Evolutionary conservation across 1,140 invertebrate genomes (phyloP).

Genomic region (Leguminivora glycinivorella): DNA sequence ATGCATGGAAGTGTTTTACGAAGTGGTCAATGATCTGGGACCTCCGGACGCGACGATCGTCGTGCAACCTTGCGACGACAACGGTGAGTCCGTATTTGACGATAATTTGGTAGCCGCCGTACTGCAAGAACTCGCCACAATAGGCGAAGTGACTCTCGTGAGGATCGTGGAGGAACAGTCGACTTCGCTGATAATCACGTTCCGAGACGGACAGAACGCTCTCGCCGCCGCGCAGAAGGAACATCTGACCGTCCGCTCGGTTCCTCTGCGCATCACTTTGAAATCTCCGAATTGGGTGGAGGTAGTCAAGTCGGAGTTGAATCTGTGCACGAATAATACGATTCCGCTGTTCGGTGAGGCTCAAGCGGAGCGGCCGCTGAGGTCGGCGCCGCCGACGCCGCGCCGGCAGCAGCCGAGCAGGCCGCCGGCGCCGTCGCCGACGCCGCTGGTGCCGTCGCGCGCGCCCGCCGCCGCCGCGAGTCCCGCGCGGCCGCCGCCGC

Average conservation of each 20-base stretch:
- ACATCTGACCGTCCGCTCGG: constrained; percentile 81
- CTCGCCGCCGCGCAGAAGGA: constrained; percentile 83
- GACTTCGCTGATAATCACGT: constrained; percentile 91
- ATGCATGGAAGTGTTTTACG: constrained; percentile 87
- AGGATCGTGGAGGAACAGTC: constrained; percentile 90
- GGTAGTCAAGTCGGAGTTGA: constrained; percentile 89
- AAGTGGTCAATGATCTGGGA: constrained; percentile 92
- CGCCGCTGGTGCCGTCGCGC: constrained; percentile 80
- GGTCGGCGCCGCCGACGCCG: constrained; percentile 75
- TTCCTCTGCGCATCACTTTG: constrained; percentile 85
- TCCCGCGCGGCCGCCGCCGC: constrained; percentile 71
- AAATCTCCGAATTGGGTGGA: constrained; percentile 92
- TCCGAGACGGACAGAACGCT: constrained; percentile 91
- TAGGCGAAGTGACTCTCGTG: constrained; percentile 93
- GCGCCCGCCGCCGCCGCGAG: constrained; percentile 70
- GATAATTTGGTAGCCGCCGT: constrained; percentile 86
- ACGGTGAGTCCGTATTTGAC: constrained; percentile 79
- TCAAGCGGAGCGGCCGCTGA: constrained; percentile 57
- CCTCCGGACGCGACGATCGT: constrained; percentile 98
- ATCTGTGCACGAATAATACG: constrained; percentile 90
- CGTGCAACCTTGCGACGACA: constrained; percentile 81
- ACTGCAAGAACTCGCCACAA: constrained; percentile 85
- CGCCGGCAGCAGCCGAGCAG: constrained; percentile 67
- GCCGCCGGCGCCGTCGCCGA: constrained; percentile 80
- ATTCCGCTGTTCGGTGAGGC: constrained; percentile 83